phyloP scores from a whole-genome alignment of 1,140 invertebrate species.

The Papilio polytes region DNA sequence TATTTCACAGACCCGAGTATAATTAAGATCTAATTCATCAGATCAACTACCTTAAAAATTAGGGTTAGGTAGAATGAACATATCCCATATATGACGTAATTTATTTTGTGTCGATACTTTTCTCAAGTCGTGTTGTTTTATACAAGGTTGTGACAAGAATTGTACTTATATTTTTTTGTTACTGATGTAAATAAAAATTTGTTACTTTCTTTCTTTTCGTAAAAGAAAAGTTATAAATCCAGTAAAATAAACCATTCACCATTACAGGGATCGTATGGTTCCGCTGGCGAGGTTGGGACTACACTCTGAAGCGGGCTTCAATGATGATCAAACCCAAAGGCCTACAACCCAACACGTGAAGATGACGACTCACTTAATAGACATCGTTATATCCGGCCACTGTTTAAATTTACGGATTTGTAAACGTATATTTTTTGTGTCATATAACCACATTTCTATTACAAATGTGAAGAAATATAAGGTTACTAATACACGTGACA shows the following conservation, averaged over 20 bases:
- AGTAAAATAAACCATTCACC: neutral
- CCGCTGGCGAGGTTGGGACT: conserved; percentile 97
- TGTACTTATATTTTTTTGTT: neutral
- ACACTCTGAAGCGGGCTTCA: conserved; percentile 93
- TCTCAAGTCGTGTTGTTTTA: neutral
- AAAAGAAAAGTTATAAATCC: neutral
- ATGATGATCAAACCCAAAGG: conserved; percentile 96
- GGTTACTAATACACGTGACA: conserved; percentile 7
- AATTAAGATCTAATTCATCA: neutral
- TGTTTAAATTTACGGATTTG: conserved; percentile 73
- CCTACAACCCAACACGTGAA: conserved; percentile 84
- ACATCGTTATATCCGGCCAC: conserved; percentile 59
- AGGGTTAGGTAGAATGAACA: neutral
- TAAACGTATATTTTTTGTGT: conserved; percentile 42
- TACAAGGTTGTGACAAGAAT: neutral
- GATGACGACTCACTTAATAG: conserved; percentile 6
- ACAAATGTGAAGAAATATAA: conserved; percentile 23
- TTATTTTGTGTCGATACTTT: neutral
- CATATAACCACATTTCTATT: conserved; percentile 29
- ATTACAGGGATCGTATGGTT: conserved; percentile 94
- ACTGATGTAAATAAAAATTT: too few relatives aligned
- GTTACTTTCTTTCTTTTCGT: neutral
- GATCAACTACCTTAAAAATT: neutral
- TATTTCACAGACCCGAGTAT: neutral
- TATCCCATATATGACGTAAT: neutral